phyloP scores from a whole-genome alignment of 1,140 invertebrate species.

The Physella acuta region DNA sequence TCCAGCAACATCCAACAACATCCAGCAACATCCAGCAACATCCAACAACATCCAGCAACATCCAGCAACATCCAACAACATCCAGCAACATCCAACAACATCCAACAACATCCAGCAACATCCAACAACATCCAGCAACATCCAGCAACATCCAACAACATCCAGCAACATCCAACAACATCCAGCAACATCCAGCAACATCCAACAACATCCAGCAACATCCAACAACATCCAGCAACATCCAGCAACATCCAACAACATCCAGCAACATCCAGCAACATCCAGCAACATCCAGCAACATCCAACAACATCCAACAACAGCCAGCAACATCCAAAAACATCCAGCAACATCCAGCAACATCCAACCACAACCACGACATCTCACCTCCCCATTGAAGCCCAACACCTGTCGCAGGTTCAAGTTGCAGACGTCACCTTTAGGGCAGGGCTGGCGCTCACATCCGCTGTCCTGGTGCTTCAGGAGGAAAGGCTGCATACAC shows the following conservation, averaged over 20 bases:
- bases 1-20: too few relatives aligned
- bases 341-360: background rate
- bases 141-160: too few relatives aligned
- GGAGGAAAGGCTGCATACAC: background rate
- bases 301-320: background rate
- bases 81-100: too few relatives aligned
- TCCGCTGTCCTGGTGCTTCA: background rate
- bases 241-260: background rate
- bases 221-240: background rate
- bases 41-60: too few relatives aligned
- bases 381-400: slow-evolving; percentile 11
- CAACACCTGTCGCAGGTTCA: background rate
- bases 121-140: too few relatives aligned
- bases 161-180: too few relatives aligned
- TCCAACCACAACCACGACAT: background rate
- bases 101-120: too few relatives aligned
- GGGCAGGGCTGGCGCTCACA: background rate
- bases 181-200: background rate
- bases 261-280: background rate
- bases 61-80: too few relatives aligned
- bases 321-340: background rate
- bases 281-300: background rate
- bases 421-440: background rate
- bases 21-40: too few relatives aligned
- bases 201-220: background rate